Percentiles rank a stretch among this genome's conserved stretches.
These are phyloP conservation scores for human (Homo sapiens) DNA, from an alignment of 2,113 vertebrate genomes.

Conservation along the genomic window GRCh38 chr5:34479501-34480000, in stretches of 20 bases:
- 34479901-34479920: neutral
- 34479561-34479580: no score
- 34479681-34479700: no score
- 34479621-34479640: no score
- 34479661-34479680: no score
- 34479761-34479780: neutral
- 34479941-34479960: neutral
- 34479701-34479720: no score
- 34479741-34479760: no score
- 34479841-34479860: neutral
- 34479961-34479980: neutral
- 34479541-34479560: no score
- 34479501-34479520: accelerated
- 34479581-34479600: no score
- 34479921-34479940: neutral
- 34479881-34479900: neutral
- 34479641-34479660: no score
- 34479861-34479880: neutral
- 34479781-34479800: neutral
- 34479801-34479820: neutral
- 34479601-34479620: no score
- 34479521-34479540: no score
- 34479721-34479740: no score
- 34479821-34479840: neutral
- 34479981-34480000: neutral